Base-by-base conservation (phyloP, 2,888 invertebrate species). In the Drosophila anceps region DNA sequence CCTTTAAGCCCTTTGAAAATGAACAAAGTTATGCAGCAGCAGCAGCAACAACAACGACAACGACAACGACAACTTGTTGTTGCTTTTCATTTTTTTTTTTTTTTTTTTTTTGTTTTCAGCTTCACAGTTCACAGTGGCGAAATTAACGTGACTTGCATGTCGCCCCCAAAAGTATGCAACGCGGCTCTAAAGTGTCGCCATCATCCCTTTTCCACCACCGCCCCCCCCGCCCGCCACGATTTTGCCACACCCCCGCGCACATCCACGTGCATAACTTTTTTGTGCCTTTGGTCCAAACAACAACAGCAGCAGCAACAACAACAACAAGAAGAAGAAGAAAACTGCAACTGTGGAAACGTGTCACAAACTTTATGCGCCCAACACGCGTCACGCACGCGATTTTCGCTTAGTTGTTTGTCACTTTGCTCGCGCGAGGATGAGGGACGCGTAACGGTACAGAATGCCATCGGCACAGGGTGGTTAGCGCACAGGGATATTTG, bases 381-480 rank as follows among this genome's bases (percentile, higher is more conserved):
- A 79, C 82, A 86, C 87, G 88, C 88, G 84, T 88, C 85, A 88
- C 87, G 85, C 88, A 84, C 84, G 87, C 88, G 84, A 85, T 85
- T 85, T 88, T 85, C 84, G 84, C 86, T 85, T 83, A 85, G 84
- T 85, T 88, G 84, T 85, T 85, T 85, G 84, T 88, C 84, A 85
- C 84, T 85, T 88, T 80, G 64, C 29, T 10, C 2, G n/a, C 29
- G 29, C 29, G 37, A 12, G 37, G 10, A 18, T 4, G 2, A 7
- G 4, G 15, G 27, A 4, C 4, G 20, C 9, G 31, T 12, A 20
- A 13, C 13, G 15, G 24, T 24, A 31, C 29, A 10, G 29, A 29
- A 29, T 29, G 48, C n/a, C n/a, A 48, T 31, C 31, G 50, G 31
- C 50, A 33, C 13, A 33, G 59, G 39, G 18, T 35, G 46, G 24